Evolutionary conservation across 1,140 invertebrate genomes (phyloP).

Genomic region (Bombus affinis): DNA sequence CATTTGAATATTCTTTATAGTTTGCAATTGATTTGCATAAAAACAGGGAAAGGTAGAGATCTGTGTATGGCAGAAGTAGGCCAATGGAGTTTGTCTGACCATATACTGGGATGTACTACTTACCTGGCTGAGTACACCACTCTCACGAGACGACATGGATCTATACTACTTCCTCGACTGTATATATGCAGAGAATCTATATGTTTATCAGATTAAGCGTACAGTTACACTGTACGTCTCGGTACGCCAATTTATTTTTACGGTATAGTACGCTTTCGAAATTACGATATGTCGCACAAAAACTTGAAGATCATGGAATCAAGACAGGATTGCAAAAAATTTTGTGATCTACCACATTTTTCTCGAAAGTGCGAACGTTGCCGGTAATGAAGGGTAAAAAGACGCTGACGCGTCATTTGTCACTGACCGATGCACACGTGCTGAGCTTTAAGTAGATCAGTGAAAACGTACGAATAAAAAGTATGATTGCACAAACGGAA

Average conservation of each 20-base stretch:
- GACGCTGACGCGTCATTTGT: neutral
- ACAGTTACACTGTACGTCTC: neutral
- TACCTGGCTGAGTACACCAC: neutral
- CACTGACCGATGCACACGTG: neutral
- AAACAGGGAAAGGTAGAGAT: neutral
- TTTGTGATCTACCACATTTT: neutral
- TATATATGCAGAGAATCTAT: neutral
- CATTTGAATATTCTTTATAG: neutral
- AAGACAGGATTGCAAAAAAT: too few relatives aligned
- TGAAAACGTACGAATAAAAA: neutral
- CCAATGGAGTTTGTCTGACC: neutral
- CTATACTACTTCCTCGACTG: neutral
- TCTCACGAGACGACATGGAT: neutral
- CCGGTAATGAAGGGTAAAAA: neutral
- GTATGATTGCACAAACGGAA: neutral
- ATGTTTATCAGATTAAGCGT: neutral
- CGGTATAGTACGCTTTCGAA: neutral
- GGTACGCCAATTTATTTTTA: neutral
- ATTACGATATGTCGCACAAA: neutral
- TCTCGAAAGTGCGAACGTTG: neutral
- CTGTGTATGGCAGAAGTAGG: neutral
- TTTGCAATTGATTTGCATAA: neutral
- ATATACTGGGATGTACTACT: neutral
- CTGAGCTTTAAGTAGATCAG: neutral
- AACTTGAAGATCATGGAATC: neutral